Evolutionary conservation across 2,888 invertebrate genomes (phyloP), one percentile per base, ranked within the genome.

Genomic region (Pseudococcus jackbeardsleyi): DNA sequence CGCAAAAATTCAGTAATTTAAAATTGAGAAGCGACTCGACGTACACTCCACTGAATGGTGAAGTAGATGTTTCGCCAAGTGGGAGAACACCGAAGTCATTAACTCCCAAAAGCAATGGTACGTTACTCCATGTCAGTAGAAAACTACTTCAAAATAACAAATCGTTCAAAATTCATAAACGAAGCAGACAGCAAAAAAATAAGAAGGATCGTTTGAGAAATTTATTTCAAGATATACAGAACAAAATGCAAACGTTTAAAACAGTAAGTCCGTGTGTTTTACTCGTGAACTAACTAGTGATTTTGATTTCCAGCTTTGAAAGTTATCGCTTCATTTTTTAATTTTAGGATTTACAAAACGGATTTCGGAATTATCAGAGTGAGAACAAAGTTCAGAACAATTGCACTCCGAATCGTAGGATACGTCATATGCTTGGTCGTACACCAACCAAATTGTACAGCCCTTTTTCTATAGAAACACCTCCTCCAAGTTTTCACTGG

Each of bases 381-480:
- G 86, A 48, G 19, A 82, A 50, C 42, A 50, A 68, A 22, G 46
- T 68, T 9, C 72, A 84, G 9, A 88, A 46, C 19, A 84, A 42
- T 22, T 33, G 26, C 8, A 89, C 89, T 3, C 89, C 89, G 0
- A 89, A 89, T 48, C 89, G 88, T 12, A 68, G 86, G 22, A 89
- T 89, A 7, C 89, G 89, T 17, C 88, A 88, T 68, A 85, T 89
- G n/a, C 46, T 94, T 50, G 94, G 94, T 7, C 92, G 94, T 68
- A 95, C 95, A 39, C 95, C 95, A 0, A 94, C 95, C 0, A 95
- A 95, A 91, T 90, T 95, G 88, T 95, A 95, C 91, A 95, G 95
- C 90, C 95, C 95, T 0, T 96, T 96, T 90, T 94, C 95, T 8
- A 95, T 96, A 64, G 95, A 95, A 90, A 95, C 95, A 2, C 95